These are phyloP conservation scores for Cataglyphis cursor DNA, from an alignment of 2,888 invertebrate species.

Conservation along the genomic window DNA sequence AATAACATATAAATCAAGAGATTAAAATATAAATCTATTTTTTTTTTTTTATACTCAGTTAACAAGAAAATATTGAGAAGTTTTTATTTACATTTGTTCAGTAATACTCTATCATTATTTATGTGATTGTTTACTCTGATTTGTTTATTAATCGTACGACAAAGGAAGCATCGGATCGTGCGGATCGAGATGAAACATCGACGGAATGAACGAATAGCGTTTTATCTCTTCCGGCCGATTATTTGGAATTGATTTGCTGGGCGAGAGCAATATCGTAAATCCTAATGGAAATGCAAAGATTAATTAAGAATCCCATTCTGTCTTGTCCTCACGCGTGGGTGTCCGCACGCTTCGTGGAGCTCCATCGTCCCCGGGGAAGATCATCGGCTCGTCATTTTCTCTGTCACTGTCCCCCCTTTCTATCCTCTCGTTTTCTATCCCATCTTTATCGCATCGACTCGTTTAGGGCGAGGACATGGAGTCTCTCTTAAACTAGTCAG, in stretches of 20 bases:
- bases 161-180: neutral
- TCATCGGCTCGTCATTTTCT: slow-evolving; percentile 76
- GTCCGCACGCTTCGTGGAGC: slow-evolving; percentile 63
- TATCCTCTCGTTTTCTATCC: slow-evolving; percentile 16
- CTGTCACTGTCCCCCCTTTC: slow-evolving; percentile 49
- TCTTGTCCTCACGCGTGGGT: slow-evolving; percentile 74
- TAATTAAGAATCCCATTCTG: slow-evolving; percentile 83
- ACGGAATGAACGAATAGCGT: slow-evolving; percentile 53
- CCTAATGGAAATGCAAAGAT: slow-evolving; percentile 84
- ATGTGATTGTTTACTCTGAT: neutral
- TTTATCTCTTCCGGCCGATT: slow-evolving; percentile 71
- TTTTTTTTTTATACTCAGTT: neutral
- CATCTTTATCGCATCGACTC: slow-evolving; percentile 49
- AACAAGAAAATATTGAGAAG: neutral
- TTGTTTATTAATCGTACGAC: slow-evolving; percentile 3
- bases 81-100: no score
- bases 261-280: slow-evolving; percentile 80
- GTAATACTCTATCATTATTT: neutral
- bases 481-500: slow-evolving; percentile 39
- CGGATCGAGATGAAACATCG: slow-evolving; percentile 4
- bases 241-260: slow-evolving; percentile 74
- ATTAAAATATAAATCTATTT: neutral
- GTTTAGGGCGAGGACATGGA: slow-evolving; percentile 51
- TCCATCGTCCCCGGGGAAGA: slow-evolving; percentile 75
- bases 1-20: neutral